These are phyloP conservation scores for Nesogale talazaci DNA, from an alignment of 2,113 vertebrate genomes.

Conservation along the genomic window DNA sequence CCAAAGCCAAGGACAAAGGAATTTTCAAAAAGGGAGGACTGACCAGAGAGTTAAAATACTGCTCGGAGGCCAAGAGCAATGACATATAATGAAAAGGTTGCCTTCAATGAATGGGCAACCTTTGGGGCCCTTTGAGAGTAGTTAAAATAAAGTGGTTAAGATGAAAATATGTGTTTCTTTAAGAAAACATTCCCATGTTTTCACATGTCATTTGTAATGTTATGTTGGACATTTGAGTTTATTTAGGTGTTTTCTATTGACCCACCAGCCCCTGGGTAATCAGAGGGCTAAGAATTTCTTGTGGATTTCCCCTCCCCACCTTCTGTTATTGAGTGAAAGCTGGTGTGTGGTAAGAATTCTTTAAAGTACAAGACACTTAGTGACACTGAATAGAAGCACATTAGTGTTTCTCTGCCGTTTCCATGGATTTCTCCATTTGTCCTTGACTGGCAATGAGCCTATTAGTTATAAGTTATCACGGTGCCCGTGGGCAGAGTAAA, in stretches of 20 bases:
- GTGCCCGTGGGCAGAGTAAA: constrained; percentile 74
- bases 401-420: constrained; percentile 83
- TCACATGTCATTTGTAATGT: constrained; percentile 63
- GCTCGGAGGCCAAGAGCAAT: constrained; percentile 56
- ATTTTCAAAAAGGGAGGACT: neutral
- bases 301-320: neutral
- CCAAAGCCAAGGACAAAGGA: neutral
- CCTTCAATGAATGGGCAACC: neutral
- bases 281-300: constrained; percentile 50
- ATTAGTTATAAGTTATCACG: constrained; percentile 81
- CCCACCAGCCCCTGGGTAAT: constrained; percentile 10
- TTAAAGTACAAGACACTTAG: constrained; percentile 27
- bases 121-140: constrained; percentile 30
- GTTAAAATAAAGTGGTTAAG: constrained; percentile 56
- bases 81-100: constrained; percentile 57
- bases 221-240: constrained; percentile 55
- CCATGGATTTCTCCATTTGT: constrained; percentile 83
- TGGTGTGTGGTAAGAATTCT: constrained; percentile 47
- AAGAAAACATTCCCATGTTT: constrained; percentile 69
- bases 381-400: constrained; percentile 52
- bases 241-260: constrained; percentile 73
- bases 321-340: constrained; percentile 57
- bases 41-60: constrained; percentile 36
- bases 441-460: constrained; percentile 89
- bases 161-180: constrained; percentile 63